These are phyloP conservation scores for Microctenopoma lineatum DNA, from an alignment of 2,797 vertebrate genomes.

Conservation along the genomic window DNA sequence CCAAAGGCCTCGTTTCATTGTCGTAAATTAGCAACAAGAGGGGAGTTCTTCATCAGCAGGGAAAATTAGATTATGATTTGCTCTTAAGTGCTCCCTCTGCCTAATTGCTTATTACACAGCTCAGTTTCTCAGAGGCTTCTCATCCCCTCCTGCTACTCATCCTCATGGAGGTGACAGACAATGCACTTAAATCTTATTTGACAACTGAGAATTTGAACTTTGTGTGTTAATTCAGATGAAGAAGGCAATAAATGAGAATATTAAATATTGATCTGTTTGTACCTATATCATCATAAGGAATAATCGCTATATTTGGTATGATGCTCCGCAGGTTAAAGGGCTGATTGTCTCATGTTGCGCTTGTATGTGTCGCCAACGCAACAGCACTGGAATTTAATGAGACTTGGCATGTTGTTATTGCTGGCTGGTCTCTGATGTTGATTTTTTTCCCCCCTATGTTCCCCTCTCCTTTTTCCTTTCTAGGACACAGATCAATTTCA, in stretches of 20 bases:
- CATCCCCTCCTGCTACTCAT: conserved; percentile 19
- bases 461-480: conserved; percentile 41
- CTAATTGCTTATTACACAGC: conserved; percentile 70
- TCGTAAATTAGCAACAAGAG: conserved; percentile 62
- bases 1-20: conserved; percentile 60
- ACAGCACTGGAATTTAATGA: conserved; percentile 36
- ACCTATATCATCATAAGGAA: neutral
- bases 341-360: conserved; percentile 16
- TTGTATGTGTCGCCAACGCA: neutral
- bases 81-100: conserved; percentile 73
- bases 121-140: conserved; percentile 32
- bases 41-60: conserved; percentile 66
- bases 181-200: conserved; percentile 37
- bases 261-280: conserved; percentile 23
- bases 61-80: conserved; percentile 80
- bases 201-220: conserved; percentile 8
- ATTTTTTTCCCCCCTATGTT: conserved; percentile 39
- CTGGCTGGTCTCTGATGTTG: conserved; percentile 34
- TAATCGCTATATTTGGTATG: neutral
- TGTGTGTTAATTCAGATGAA: conserved; percentile 2
- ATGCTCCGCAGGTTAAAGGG: neutral
- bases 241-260: conserved; percentile 5
- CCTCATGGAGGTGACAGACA: conserved; percentile 36
- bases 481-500: conserved; percentile 98
- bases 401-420: conserved; percentile 31